A percentile compares a stretch with the other conserved stretches of the same genome.
Evolutionary conservation across 2,888 invertebrate genomes (phyloP).

Genomic region (Hirtodrosophila trivittata): DNA sequence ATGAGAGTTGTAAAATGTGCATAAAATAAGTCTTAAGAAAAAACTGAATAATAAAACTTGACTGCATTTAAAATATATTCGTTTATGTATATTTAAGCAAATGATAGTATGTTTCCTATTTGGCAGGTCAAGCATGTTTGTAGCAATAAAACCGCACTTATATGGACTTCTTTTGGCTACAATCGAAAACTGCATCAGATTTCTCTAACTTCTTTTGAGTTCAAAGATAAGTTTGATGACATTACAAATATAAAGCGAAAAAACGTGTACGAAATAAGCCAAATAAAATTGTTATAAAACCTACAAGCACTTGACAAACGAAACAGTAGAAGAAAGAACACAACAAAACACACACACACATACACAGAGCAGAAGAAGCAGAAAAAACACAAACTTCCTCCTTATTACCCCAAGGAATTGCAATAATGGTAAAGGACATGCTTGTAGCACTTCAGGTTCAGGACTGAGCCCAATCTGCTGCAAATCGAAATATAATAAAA

Average conservation of each 20-base stretch:
- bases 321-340: conserved; percentile 1
- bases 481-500: conserved; percentile 65
- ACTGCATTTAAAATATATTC: no score
- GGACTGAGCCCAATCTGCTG: conserved; percentile 49
- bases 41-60: no score
- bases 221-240: conserved; percentile 3
- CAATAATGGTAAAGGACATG: conserved; percentile 22
- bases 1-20: no score
- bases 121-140: no score
- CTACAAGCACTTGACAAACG: no score
- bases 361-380: background rate
- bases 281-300: background rate
- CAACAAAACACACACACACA: conserved; percentile 8
- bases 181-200: no score
- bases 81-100: no score
- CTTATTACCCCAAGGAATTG: conserved; percentile 46
- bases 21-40: no score
- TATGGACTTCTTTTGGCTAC: no score
- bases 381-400: conserved; percentile 17
- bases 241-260: no score
- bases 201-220: background rate
- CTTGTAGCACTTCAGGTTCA: conserved; percentile 12
- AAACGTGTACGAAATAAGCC: background rate
- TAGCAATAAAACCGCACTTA: no score
- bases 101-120: no score